phyloP scores from a whole-genome alignment of 1,140 invertebrate species.

The Macrostomum lignano region DNA sequence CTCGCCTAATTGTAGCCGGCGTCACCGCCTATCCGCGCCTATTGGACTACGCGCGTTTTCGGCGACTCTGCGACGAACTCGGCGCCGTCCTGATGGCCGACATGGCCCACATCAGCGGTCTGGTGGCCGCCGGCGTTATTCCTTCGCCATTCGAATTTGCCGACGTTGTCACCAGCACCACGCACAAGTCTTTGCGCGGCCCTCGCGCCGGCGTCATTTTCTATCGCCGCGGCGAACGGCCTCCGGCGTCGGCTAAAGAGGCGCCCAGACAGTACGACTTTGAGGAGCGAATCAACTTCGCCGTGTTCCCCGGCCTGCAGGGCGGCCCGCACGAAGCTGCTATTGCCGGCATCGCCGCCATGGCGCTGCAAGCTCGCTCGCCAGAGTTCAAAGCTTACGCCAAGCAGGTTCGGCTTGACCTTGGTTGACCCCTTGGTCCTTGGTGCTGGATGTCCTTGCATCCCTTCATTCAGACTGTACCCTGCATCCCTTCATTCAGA shows the following conservation, averaged over 20 bases:
- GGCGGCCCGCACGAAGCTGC: constrained; percentile 74
- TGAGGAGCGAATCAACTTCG: constrained; percentile 49
- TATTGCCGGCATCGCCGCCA: constrained; percentile 34
- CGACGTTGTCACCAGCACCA: constrained; percentile 66
- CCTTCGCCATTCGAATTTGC: constrained; percentile 59
- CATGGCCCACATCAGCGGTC: constrained; percentile 62
- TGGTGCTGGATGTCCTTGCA: too few species aligned
- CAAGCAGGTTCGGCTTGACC: too few species aligned
- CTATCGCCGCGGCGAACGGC: constrained; percentile 43
- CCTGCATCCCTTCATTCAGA: too few species aligned
- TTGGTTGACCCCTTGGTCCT: too few species aligned
- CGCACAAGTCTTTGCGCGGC: constrained; percentile 62
- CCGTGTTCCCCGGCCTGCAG: constrained; percentile 63
- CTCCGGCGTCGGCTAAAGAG: too few species aligned
- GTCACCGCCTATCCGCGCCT: constrained; percentile 45
- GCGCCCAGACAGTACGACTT: constrained; percentile 36
- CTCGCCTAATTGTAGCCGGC: constrained; percentile 57
- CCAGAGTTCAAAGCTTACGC: constrained; percentile 60
- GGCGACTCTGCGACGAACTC: constrained; percentile 48
- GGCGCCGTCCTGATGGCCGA: constrained; percentile 55
- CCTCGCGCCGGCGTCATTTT: constrained; percentile 62
- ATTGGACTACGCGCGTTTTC: constrained; percentile 47
- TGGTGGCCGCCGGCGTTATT: constrained; percentile 51
- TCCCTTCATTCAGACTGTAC: too few species aligned
- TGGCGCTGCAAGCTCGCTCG: constrained; percentile 50